Percentiles rank a stretch among this genome's conserved stretches.
phyloP scores from a whole-genome alignment of 2,113 vertebrate genomes.

The Speoplatyrhinus poulsoni region DNA sequence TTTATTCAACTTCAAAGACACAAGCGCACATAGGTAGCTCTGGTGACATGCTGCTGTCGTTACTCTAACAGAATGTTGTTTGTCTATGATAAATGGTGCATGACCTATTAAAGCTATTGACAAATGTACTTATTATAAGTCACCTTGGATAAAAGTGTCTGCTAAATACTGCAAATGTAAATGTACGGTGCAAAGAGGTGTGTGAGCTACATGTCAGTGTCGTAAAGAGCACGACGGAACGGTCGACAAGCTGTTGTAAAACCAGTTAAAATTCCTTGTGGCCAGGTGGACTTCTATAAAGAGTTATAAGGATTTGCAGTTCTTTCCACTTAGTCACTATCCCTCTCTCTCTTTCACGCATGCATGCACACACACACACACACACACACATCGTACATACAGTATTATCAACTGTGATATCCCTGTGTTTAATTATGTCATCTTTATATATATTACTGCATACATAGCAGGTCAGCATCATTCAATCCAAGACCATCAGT shows the following conservation, averaged over 20 bases:
- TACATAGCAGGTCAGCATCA: too few relatives aligned
- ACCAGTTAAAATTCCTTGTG: slow-evolving; percentile 62
- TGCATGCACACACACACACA: not conserved
- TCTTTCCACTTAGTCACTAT: slow-evolving; percentile 48
- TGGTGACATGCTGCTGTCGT: too few relatives aligned
- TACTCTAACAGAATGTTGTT: too few relatives aligned
- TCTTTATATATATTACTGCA: too few relatives aligned
- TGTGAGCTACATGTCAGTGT: slow-evolving; percentile 14
- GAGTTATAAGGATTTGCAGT: slow-evolving; percentile 25
- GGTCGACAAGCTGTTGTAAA: slow-evolving; percentile 38
- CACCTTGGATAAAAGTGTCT: too few relatives aligned
- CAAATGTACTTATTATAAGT: too few relatives aligned
- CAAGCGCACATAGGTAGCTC: not conserved
- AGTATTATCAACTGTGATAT: not conserved
- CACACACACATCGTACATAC: not conserved
- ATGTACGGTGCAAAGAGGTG: slow-evolving; percentile 4
- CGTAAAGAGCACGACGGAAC: slow-evolving; percentile 16
- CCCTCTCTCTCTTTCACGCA: not conserved
- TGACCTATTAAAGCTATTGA: too few relatives aligned
- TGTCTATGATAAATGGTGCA: too few relatives aligned
- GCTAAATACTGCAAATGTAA: not conserved
- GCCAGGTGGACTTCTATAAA: slow-evolving; percentile 66
- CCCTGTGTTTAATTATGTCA: not conserved
- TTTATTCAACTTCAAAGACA: not conserved
- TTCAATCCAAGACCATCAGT: too few relatives aligned